Conservation (phyloP, 2,888 invertebrate genomes). For the Lithophane ornitopus region DNA sequence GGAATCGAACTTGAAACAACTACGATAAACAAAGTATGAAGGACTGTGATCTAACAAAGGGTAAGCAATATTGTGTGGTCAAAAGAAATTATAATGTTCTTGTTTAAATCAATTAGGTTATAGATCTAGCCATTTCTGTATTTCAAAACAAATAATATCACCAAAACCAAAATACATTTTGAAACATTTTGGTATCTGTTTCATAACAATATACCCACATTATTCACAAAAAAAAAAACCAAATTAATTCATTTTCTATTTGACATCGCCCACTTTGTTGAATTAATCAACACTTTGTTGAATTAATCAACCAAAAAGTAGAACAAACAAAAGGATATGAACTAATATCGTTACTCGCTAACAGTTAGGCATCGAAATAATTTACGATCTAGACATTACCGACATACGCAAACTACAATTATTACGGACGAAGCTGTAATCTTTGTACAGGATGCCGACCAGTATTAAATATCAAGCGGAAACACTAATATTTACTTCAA, state of each 20-base stretch:
- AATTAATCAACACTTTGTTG: constrained; percentile 29
- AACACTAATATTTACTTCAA: constrained; percentile 63
- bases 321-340: constrained; percentile 42
- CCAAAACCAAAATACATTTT: neutral
- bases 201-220: neutral
- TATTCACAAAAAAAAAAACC: neutral
- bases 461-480: constrained; percentile 63
- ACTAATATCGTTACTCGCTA: constrained; percentile 32
- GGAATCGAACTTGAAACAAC: constrained; percentile 16
- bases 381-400: constrained; percentile 50
- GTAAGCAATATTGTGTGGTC: neutral
- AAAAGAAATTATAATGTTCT: neutral
- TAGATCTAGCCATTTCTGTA: neutral
- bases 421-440: constrained; percentile 52
- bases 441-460: constrained; percentile 59
- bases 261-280: constrained; percentile 15
- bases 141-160: neutral
- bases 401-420: constrained; percentile 50
- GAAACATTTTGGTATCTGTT: neutral
- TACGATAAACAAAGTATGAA: neutral
- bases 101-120: neutral
- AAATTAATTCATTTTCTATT: neutral
- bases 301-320: constrained; percentile 32
- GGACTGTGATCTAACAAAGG: neutral
- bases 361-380: constrained; percentile 37